Evolutionary conservation across 2,113 vertebrate species (phyloP), one percentile per base, ranked within the genome.

Genomic region (Cryptomyrus ogoouensis): DNA sequence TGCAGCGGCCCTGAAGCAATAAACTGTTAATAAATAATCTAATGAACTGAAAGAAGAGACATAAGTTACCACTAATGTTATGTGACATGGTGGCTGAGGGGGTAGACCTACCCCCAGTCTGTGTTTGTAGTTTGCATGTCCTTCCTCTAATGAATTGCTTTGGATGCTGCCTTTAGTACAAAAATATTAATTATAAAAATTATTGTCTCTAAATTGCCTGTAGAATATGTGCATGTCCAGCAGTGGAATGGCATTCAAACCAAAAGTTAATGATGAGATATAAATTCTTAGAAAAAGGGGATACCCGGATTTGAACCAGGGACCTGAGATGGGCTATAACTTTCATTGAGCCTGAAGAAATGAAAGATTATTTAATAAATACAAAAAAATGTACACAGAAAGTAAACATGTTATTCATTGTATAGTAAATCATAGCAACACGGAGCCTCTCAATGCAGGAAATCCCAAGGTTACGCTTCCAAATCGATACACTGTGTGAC

Each of bases 291-390:
- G 62, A 84, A 47, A 21, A 10, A 84, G 42, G 52, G 77, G 42
- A 4, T 12, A 84, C 39, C 39, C 13, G 91, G 95, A 95, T 94
- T 95, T 95, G 94, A 95, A 95, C 94, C 92, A 85, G 93, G 92
- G 93, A 94, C 94, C 24, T 66, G n/a, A 27, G n/a, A 66, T 66
- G 1, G 62, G 62, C n/a, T 66, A 8, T 66, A 10, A 66, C 58
- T 9, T 12, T 12, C 9, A 1, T 66, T 66, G n/a, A 27, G n/a
- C 8, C 62, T 4, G n/a, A 66, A 66, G n/a, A 66, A 66, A 66
- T 12, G 9, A 2, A 27, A 27, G 8, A 27, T n/a, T 66, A 21
- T 66, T 27, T 27, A 27, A 27, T 27, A 66, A 27, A 66, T 9
- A 62, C 56, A 62, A 62, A 62, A 52, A 58, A 52, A 56, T n/a